phyloP scores from a whole-genome alignment of 92 coral and sea anemone species.

The Palythoa grandis region DNA sequence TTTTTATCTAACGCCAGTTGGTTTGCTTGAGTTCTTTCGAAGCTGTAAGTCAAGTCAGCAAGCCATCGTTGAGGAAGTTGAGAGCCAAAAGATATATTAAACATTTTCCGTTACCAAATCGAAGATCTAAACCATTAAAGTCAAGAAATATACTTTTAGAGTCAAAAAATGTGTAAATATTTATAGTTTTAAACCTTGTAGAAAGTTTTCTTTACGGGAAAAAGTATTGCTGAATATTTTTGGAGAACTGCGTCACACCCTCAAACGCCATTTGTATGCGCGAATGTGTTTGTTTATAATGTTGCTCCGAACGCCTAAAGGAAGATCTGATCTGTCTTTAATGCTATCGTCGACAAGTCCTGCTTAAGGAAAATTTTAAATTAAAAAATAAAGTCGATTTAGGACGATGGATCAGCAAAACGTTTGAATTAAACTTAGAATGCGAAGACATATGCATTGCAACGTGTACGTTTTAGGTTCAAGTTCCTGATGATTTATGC shows the following conservation, averaged over 20 bases:
- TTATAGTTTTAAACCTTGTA: not conserved
- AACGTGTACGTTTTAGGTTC: slow-evolving; percentile 12
- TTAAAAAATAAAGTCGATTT: not conserved
- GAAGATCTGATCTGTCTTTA: slow-evolving; percentile 17
- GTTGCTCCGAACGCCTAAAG: slow-evolving; percentile 12
- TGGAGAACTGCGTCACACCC: slow-evolving; percentile 37
- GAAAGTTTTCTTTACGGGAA: not conserved
- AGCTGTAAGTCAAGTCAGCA: slow-evolving; percentile 25
- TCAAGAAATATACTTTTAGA: not conserved
- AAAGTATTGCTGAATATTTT: slow-evolving; percentile 2
- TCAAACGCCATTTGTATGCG: slow-evolving; percentile 40
- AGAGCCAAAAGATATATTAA: not conserved
- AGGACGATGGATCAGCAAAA: not conserved
- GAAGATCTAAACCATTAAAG: not conserved
- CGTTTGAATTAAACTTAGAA: not conserved
- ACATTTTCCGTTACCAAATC: not conserved
- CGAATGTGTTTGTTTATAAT: slow-evolving; percentile 37
- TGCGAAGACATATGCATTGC: slow-evolving; percentile 15
- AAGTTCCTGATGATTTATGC: slow-evolving; percentile 15
- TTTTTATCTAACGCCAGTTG: not conserved
- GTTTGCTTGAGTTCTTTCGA: slow-evolving; percentile 15
- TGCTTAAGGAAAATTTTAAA: not conserved
- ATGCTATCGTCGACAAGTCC: not conserved
- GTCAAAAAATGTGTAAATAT: not conserved
- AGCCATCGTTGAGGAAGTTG: not conserved